Evolutionary conservation across 2,113 vertebrate genomes (phyloP).

Genomic region (Saimiri boliviensis): DNA sequence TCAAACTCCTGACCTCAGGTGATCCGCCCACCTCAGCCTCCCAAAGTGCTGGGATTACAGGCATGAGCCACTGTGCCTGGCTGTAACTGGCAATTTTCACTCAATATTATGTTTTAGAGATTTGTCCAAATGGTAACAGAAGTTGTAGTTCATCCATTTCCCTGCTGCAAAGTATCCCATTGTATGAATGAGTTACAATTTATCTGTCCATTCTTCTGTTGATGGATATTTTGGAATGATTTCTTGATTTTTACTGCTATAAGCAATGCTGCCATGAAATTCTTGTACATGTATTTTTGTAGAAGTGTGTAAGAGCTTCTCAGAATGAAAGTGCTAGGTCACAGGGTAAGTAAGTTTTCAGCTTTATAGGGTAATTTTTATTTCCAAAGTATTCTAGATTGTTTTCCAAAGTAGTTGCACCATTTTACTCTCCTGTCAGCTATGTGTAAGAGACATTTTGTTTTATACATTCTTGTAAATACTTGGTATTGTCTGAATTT

Average conservation of each 20-base stretch:
- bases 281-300: neutral
- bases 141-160: neutral
- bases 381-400: neutral
- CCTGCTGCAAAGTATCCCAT: neutral
- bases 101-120: neutral
- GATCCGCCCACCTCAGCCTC: too few species aligned
- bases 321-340: neutral
- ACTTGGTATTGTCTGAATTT: neutral
- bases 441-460: neutral
- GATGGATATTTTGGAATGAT: neutral
- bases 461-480: neutral
- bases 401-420: neutral
- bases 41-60: too few species aligned
- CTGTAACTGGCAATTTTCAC: neutral
- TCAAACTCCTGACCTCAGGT: too few species aligned
- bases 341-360: neutral
- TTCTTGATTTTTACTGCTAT: neutral
- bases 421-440: neutral
- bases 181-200: neutral
- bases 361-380: neutral
- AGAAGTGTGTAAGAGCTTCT: neutral
- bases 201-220: neutral
- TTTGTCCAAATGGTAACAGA: neutral
- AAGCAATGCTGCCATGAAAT: neutral
- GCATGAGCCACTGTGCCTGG: too few species aligned